These are phyloP conservation scores for Vireo altiloquus DNA, from an alignment of 2,113 vertebrate genomes.

Conservation along the genomic window DNA sequence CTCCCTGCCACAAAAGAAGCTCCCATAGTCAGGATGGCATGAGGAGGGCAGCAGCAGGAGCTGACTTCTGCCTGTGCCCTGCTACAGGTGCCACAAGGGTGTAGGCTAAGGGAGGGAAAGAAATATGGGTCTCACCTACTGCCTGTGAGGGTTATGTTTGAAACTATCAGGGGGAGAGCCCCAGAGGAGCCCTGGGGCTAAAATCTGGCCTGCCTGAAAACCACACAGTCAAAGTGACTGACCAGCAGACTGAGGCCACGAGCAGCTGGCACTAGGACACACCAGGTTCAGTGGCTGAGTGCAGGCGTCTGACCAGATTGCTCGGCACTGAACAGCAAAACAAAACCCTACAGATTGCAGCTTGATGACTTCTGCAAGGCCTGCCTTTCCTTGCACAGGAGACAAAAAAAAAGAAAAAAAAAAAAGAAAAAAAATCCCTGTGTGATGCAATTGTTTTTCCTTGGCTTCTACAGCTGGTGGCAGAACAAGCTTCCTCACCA, in stretches of 20 bases:
- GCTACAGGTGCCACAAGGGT: neutral
- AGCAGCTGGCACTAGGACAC: neutral
- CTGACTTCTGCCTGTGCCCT: neutral
- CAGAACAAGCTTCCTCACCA: neutral
- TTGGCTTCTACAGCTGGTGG: neutral
- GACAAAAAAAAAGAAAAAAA: neutral
- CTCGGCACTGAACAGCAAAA: neutral
- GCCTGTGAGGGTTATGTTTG: neutral
- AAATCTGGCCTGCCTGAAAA: neutral
- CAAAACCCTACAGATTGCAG: neutral
- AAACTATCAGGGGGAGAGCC: neutral
- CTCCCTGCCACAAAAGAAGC: neutral
- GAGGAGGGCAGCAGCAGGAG: neutral
- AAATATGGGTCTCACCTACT: rapidly evolving
- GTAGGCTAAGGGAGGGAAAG: neutral
- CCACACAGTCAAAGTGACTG: neutral
- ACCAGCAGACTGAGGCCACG: neutral
- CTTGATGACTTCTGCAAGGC: neutral
- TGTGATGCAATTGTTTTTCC: neutral
- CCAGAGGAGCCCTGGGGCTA: neutral
- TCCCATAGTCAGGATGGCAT: neutral
- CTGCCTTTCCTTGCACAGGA: neutral
- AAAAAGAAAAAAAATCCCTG: neutral
- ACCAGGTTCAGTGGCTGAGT: neutral
- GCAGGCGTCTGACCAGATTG: neutral